These are phyloP conservation scores for Miniopterus natalensis DNA, from an alignment of 2,113 vertebrate species.

Conservation along the genomic window DNA sequence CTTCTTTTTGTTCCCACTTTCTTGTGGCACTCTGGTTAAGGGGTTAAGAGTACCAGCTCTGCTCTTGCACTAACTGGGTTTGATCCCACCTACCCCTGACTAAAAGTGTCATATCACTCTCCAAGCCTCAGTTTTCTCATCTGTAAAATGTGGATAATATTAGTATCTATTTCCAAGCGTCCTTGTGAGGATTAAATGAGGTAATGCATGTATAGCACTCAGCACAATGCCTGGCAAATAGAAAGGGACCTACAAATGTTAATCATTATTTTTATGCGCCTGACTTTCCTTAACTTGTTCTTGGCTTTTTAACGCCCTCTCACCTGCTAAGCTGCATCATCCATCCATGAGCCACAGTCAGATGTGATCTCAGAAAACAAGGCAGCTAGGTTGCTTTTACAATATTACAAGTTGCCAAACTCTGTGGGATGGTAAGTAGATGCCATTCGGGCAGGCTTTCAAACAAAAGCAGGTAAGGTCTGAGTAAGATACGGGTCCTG, in stretches of 20 bases:
- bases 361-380: background rate
- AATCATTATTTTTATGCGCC: background rate
- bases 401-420: background rate
- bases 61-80: background rate
- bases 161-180: slow-evolving; percentile 15
- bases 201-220: background rate
- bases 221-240: background rate
- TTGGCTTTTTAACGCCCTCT: background rate
- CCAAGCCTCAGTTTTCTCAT: background rate
- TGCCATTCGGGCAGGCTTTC: background rate
- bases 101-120: background rate
- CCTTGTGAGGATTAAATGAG: background rate
- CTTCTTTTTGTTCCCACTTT: background rate
- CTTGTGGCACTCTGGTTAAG: background rate
- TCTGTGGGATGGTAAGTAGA: background rate
- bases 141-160: background rate
- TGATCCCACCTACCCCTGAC: background rate
- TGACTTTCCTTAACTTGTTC: background rate
- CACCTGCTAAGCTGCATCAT: background rate
- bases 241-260: background rate
- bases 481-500: too few relatives aligned
- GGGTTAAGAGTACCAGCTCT: background rate
- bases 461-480: background rate
- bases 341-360: background rate
- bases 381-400: background rate